These are phyloP conservation scores for Pipistrellus pipistrellus DNA, from an alignment of 2,797 vertebrate species.

Conservation along the genomic window DNA sequence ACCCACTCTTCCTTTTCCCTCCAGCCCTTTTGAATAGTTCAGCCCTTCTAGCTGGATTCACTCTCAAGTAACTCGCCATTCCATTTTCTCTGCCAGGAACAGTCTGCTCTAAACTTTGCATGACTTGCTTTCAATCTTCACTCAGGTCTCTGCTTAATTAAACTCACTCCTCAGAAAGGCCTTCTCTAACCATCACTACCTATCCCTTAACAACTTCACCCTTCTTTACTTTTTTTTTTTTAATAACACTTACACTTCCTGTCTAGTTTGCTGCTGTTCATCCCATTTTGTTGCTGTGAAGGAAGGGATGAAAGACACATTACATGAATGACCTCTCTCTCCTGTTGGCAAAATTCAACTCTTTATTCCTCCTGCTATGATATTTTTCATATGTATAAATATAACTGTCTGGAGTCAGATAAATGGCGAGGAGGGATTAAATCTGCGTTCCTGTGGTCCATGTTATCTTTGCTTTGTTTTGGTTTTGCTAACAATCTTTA, in stretches of 20 bases:
- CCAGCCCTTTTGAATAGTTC: conserved; percentile 6
- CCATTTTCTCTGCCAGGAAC: neutral
- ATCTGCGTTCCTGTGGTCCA: neutral
- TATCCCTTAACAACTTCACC: neutral
- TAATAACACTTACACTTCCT: neutral
- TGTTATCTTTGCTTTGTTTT: conserved; percentile 36
- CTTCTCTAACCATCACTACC: neutral
- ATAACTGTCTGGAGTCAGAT: neutral
- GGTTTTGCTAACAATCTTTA: conserved; percentile 43
- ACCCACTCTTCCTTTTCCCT: neutral
- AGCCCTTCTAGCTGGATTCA: neutral
- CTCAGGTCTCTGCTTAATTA: conserved; percentile 6
- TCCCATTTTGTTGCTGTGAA: neutral
- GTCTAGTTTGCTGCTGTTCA: conserved; percentile 17
- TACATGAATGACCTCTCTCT: neutral
- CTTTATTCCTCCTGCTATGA: neutral
- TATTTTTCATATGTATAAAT: conserved; percentile 46
- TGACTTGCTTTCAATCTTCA: conserved; percentile 10
- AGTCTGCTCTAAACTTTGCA: neutral
- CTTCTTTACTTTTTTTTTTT: neutral
- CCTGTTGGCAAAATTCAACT: conserved; percentile 10
- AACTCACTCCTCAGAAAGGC: conserved; percentile 38
- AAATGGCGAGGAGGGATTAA: neutral
- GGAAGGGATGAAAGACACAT: conserved; percentile 8
- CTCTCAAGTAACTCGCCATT: neutral